Percentiles rank a stretch among this genome's conserved stretches.
These are phyloP conservation scores for Psammodynastes pulverulentus DNA, from an alignment of 2,113 vertebrate genomes.

Conservation along the genomic window DNA sequence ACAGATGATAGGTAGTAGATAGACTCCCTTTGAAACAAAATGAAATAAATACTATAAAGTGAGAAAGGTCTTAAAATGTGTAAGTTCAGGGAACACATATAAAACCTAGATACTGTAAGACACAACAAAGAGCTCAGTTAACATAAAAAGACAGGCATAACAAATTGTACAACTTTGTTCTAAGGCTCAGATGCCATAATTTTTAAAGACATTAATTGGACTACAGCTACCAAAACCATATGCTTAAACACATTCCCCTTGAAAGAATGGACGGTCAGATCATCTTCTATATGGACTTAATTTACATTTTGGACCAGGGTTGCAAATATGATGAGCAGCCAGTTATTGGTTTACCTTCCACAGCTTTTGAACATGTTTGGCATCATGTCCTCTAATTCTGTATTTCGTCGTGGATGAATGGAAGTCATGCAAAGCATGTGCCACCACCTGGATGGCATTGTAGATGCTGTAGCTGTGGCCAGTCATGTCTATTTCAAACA, in stretches of 20 bases:
- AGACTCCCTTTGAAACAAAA: neutral
- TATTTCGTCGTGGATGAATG: neutral
- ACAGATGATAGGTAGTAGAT: too few relatives aligned
- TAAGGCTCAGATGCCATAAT: neutral
- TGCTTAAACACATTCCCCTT: neutral
- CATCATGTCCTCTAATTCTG: neutral
- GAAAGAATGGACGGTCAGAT: neutral
- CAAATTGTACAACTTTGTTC: neutral
- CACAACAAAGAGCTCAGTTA: neutral
- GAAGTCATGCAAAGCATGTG: neutral
- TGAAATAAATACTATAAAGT: neutral
- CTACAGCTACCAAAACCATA: neutral
- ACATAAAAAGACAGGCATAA: neutral
- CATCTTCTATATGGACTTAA: neutral
- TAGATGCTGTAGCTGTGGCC: neutral
- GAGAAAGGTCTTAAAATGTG: neutral
- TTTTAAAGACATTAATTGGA: neutral
- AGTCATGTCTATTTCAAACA: neutral
- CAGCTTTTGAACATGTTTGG: neutral
- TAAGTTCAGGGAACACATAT: neutral
- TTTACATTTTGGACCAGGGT: neutral
- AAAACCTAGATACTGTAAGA: neutral
- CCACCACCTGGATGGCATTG: neutral
- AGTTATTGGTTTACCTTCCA: neutral
- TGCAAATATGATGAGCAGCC: neutral